Conservation (phyloP, 2,888 invertebrate genomes). For the Habroteleia sp. region DNA sequence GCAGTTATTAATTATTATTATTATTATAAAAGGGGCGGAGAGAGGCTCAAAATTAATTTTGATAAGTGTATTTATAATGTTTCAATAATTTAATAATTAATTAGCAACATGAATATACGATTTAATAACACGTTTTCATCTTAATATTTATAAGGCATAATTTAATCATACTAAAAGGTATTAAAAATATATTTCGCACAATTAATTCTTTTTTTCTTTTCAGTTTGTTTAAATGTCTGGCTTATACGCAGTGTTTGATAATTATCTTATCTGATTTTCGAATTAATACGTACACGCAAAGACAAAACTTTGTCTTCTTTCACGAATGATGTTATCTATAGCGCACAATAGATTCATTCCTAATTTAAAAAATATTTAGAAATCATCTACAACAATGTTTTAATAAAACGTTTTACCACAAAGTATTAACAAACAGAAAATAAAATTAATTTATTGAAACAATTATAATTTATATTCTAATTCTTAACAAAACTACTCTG, state of each 20-base stretch:
- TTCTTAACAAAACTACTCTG: too few relatives aligned
- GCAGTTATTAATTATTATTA: too few relatives aligned
- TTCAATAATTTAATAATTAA: background rate
- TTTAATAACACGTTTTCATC: conserved; percentile 26
- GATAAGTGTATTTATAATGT: too few relatives aligned
- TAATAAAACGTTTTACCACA: too few relatives aligned
- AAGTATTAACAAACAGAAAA: too few relatives aligned
- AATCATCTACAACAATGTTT: too few relatives aligned
- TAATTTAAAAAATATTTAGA: too few relatives aligned
- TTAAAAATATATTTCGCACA: conserved; percentile 15
- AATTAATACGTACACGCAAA: conserved; percentile 13
- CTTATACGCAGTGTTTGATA: conserved; percentile 34
- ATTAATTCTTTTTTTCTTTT: conserved; percentile 12
- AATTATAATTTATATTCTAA: too few relatives aligned
- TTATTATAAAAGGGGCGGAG: too few relatives aligned
- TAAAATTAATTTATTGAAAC: too few relatives aligned
- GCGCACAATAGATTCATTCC: too few relatives aligned
- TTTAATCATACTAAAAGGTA: conserved; percentile 22
- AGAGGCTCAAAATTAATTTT: too few relatives aligned
- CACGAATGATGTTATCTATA: background rate
- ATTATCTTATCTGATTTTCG: conserved; percentile 38
- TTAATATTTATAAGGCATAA: conserved; percentile 12
- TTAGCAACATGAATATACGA: background rate
- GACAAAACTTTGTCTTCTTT: conserved; percentile 4
- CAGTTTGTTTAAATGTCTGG: conserved; percentile 43